Evolutionary conservation across 2,113 vertebrate genomes (phyloP).

Genomic region (Pholis gunnellus): DNA sequence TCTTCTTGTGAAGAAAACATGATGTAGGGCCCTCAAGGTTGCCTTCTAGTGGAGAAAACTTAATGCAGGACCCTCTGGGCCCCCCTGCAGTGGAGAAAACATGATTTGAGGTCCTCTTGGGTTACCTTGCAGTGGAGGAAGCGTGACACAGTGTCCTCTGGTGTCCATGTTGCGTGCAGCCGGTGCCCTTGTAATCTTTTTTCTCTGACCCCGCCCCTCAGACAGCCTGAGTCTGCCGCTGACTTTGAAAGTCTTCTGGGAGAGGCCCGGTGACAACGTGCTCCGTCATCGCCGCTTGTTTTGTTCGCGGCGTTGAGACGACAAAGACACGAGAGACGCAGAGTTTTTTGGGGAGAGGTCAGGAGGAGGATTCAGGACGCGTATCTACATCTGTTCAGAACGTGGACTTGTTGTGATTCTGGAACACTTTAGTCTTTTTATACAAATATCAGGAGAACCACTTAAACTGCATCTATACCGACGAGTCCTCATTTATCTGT

Average conservation of each 20-base stretch:
- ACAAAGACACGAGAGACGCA: not conserved
- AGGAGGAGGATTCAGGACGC: not conserved
- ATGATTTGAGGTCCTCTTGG: not conserved
- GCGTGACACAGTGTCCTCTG: not conserved
- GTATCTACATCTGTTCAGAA: not conserved
- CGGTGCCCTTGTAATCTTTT: not conserved
- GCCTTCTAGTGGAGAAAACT: not conserved
- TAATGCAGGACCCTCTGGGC: fast-evolving
- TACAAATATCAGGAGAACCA: not conserved
- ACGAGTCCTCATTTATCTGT: too few relatives aligned
- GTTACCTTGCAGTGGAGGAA: not conserved
- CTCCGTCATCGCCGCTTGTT: not conserved
- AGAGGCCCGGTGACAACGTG: not conserved
- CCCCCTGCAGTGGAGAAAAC: not conserved
- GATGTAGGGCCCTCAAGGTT: not conserved
- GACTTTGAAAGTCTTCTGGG: not conserved
- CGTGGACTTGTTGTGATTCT: not conserved
- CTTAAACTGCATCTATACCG: too few relatives aligned
- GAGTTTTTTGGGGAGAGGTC: not conserved
- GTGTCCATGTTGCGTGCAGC: not conserved
- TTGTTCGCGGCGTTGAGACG: not conserved
- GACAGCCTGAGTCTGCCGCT: not conserved
- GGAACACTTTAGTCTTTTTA: not conserved
- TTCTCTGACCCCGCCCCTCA: not conserved
- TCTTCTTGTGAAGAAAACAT: not conserved